These are phyloP conservation scores for Cataglyphis cursor DNA, from an alignment of 2,888 invertebrate genomes.

Conservation along the genomic window DNA sequence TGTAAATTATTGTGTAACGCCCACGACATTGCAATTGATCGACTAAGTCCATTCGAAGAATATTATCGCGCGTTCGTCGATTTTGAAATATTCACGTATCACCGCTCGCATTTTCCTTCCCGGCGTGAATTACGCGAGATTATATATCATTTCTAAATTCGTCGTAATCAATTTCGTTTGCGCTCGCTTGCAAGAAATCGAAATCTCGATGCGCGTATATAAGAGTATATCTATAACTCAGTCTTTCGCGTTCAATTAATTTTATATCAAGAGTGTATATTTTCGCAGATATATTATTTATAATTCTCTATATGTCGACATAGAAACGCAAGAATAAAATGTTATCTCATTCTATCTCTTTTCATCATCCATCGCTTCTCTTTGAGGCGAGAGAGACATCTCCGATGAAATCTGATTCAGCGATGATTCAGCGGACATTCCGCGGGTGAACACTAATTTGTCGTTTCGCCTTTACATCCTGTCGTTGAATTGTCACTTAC, in stretches of 20 bases:
- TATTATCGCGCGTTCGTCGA: not conserved
- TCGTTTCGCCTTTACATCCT: not conserved
- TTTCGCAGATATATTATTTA: not conserved
- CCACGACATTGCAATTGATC: constrained; percentile 16
- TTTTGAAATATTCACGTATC: constrained; percentile 29
- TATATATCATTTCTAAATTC: constrained; percentile 3
- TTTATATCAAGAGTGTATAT: not conserved
- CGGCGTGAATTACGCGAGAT: not conserved
- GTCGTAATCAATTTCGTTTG: constrained; percentile 48
- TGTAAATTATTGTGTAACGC: constrained; percentile 14
- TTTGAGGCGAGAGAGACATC: not conserved
- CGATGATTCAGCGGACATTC: constrained; percentile 18
- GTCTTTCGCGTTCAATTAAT: constrained; percentile 54
- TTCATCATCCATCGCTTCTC: not conserved
- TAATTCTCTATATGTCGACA: not conserved
- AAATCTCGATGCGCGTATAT: constrained; percentile 7
- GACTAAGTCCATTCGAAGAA: not conserved
- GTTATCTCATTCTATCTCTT: not conserved
- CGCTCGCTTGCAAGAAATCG: constrained; percentile 31
- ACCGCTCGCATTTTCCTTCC: not conserved
- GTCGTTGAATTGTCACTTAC: constrained; percentile 35
- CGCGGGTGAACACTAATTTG: constrained; percentile 1
- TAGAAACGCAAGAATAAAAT: not conserved
- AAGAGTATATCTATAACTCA: constrained; percentile 20
- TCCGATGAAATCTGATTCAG: not conserved